A percentile compares a stretch with the other conserved stretches of the same genome.
Evolutionary conservation across 1,140 invertebrate genomes (phyloP).

Genomic region (Calliopsis andreniformis): DNA sequence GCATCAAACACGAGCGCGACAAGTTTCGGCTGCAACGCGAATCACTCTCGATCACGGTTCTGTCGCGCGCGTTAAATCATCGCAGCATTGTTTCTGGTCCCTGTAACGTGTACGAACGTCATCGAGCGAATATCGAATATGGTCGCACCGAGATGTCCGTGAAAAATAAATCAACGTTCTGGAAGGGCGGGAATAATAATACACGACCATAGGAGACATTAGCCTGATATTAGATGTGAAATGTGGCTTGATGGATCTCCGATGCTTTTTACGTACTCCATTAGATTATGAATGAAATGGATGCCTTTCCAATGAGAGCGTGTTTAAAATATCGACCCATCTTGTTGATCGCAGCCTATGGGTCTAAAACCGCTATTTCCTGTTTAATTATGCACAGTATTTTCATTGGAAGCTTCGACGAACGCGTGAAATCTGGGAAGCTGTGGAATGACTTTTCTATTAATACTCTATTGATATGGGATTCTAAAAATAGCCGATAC

Average conservation of each 20-base stretch:
- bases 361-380: no score
- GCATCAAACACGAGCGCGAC: slow-evolving; percentile 60
- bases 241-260: not conserved
- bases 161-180: slow-evolving; percentile 46
- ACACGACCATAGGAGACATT: slow-evolving; percentile 17
- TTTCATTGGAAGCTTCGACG: no score
- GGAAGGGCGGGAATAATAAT: slow-evolving; percentile 28
- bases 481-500: not conserved
- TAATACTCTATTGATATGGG: not conserved
- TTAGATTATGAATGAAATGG: not conserved
- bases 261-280: not conserved
- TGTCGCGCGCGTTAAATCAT: slow-evolving; percentile 56
- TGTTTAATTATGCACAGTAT: no score
- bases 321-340: not conserved
- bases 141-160: not conserved
- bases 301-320: not conserved
- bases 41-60: slow-evolving; percentile 60
- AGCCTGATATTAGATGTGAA: slow-evolving; percentile 14
- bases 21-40: slow-evolving; percentile 50
- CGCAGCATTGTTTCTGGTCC: slow-evolving; percentile 32
- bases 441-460: no score
- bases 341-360: not conserved
- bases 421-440: no score
- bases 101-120: not conserved
- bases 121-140: slow-evolving; percentile 33